Evolutionary conservation across 2,888 invertebrate species (phyloP).

Genomic region (Linnaemya vulpina): DNA sequence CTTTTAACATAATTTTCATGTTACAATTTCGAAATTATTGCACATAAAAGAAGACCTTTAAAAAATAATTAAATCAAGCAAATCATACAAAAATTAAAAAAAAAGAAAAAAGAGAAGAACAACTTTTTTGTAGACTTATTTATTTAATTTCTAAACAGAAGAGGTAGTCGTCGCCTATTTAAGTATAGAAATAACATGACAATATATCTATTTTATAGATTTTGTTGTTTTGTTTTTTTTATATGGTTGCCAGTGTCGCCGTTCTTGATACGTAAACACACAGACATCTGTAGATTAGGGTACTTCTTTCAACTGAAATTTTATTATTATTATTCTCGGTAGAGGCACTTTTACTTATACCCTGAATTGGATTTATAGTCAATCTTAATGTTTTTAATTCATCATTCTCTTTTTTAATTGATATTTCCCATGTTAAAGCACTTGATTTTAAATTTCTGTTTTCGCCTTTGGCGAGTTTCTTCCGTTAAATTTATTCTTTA

Average conservation of each 20-base stretch:
- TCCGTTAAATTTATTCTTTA: too few species aligned
- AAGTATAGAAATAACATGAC: conserved; percentile 10
- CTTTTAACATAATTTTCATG: conserved; percentile 52
- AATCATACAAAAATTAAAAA: conserved; percentile 42
- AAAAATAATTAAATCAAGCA: conserved; percentile 46
- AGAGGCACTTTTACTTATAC: too few species aligned
- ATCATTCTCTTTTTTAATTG: too few species aligned
- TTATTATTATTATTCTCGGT: too few species aligned
- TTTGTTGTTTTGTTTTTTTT: conserved; percentile 11
- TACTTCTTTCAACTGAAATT: too few species aligned
- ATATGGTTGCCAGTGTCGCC: conserved; percentile 46
- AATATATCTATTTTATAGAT: conserved; percentile 44
- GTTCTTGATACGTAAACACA: conserved; percentile 32
- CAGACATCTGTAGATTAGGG: too few species aligned
- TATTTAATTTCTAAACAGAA: conserved; percentile 44
- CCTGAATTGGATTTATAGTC: too few species aligned
- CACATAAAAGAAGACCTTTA: conserved; percentile 54
- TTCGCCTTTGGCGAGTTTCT: too few species aligned
- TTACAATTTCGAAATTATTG: conserved; percentile 54
- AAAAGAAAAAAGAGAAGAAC: too few species aligned
- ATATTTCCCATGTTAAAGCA: too few species aligned
- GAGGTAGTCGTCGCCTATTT: conserved; percentile 46
- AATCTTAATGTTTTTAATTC: too few species aligned
- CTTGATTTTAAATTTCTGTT: too few species aligned
- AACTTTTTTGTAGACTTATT: conserved; percentile 39